A percentile compares a stretch with the other conserved stretches of the same genome.
Evolutionary conservation across 2,113 vertebrate species (phyloP).

Genomic region (Tragelaphus buxtoni): DNA sequence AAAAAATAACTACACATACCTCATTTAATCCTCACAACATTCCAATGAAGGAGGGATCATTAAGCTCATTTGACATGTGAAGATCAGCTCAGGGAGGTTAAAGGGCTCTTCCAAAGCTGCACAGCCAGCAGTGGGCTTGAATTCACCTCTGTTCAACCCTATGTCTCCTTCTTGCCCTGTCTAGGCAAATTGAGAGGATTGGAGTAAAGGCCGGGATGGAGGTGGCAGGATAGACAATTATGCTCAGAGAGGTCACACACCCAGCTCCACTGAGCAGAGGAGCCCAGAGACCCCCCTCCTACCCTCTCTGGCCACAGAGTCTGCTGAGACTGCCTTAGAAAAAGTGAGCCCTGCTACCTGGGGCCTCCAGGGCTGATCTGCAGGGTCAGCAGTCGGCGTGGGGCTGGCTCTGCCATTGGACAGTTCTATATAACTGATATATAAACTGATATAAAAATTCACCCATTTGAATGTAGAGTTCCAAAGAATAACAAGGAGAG

Average conservation of each 20-base stretch:
- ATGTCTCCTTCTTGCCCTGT: not conserved
- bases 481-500: not conserved
- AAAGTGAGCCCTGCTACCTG: not conserved
- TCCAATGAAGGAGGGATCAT: not conserved
- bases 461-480: not conserved
- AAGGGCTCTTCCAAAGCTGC: not conserved
- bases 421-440: not conserved
- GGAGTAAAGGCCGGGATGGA: not conserved
- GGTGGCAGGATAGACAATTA: not conserved
- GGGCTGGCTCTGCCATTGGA: not conserved
- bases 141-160: not conserved
- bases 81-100: not conserved
- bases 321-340: not conserved
- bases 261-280: not conserved
- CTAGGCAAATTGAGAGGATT: not conserved
- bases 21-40: not conserved
- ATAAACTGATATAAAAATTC: not conserved
- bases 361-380: not conserved
- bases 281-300: not conserved
- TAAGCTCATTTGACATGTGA: not conserved
- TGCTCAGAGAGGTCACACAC: not conserved
- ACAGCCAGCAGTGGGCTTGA: not conserved
- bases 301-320: not conserved
- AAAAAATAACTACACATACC: not conserved
- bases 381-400: rapidly evolving